These are phyloP conservation scores for Xenopus borealis DNA, from an alignment of 2,113 vertebrate species.

Conservation along the genomic window DNA sequence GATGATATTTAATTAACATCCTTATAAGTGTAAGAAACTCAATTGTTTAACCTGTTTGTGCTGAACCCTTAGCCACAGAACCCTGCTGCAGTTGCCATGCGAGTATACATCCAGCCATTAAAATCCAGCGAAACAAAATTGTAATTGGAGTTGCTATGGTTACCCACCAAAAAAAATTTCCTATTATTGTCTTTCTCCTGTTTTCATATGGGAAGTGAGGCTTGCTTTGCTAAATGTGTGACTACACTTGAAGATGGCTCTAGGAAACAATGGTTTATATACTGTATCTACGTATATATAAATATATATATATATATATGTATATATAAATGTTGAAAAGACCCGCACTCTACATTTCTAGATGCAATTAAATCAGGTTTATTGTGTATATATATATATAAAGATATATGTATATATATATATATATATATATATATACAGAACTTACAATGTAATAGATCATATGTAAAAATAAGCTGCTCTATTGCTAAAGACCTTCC, in stretches of 20 bases:
- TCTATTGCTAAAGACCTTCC: too few species aligned
- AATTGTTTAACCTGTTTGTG: neutral
- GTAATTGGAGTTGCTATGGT: constrained; percentile 1
- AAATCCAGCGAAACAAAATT: neutral
- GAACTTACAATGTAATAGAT: too few species aligned
- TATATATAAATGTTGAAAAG: too few species aligned
- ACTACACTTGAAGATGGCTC: neutral
- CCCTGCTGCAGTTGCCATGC: neutral
- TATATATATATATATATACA: neutral
- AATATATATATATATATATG: neutral
- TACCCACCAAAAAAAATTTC: neutral
- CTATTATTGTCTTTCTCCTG: neutral
- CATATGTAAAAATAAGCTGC: too few species aligned
- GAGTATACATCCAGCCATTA: neutral
- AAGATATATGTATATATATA: too few species aligned
- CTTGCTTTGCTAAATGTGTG: neutral
- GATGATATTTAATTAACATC: too few species aligned
- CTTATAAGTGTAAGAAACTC: neutral
- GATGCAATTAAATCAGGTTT: too few species aligned
- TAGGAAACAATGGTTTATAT: neutral
- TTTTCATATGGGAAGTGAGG: neutral
- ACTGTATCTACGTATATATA: too few species aligned
- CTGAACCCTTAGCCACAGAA: neutral
- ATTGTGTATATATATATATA: too few species aligned
- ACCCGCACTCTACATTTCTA: too few species aligned